Evolutionary conservation across 1,140 invertebrate species (phyloP).

Genomic region (Coenobita brevimanus): DNA sequence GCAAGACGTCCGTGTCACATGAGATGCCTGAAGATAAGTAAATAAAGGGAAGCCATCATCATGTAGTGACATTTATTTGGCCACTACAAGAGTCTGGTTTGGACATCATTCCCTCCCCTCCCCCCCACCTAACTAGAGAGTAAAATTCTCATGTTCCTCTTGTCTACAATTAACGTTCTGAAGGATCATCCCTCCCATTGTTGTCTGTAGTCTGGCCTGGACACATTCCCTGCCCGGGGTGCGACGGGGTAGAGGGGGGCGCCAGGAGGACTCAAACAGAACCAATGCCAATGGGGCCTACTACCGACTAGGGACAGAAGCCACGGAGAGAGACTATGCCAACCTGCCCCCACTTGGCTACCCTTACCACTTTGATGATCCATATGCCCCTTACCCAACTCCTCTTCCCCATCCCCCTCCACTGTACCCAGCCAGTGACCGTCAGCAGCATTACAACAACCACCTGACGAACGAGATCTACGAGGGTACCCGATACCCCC

Average conservation of each 20-base stretch:
- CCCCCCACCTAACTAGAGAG: background rate
- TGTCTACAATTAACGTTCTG: slow-evolving; percentile 37
- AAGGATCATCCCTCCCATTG: slow-evolving; percentile 48
- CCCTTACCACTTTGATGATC: slow-evolving; percentile 42
- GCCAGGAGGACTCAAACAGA: slow-evolving; percentile 36
- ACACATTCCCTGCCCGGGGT: slow-evolving; percentile 58
- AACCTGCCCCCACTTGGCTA: slow-evolving; percentile 50
- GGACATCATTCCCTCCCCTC: background rate
- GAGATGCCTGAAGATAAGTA: too few relatives aligned
- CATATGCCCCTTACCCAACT: slow-evolving; percentile 14
- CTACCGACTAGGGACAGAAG: slow-evolving; percentile 37
- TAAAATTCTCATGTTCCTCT: background rate
- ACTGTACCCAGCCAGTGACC: too few relatives aligned
- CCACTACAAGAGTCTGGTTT: background rate
- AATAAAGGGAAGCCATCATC: too few relatives aligned
- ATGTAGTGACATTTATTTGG: background rate
- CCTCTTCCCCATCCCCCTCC: background rate
- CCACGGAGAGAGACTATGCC: slow-evolving; percentile 52
- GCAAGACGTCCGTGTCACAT: slow-evolving; percentile 1
- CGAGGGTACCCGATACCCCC: slow-evolving; percentile 23
- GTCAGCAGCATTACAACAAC: background rate
- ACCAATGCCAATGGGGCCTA: slow-evolving; percentile 46
- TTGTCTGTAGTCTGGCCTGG: slow-evolving; percentile 63
- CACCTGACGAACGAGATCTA: background rate
- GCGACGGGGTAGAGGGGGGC: slow-evolving; percentile 45